Conservation (phyloP, 2,113 vertebrate genomes). For the Otus sunia region DNA sequence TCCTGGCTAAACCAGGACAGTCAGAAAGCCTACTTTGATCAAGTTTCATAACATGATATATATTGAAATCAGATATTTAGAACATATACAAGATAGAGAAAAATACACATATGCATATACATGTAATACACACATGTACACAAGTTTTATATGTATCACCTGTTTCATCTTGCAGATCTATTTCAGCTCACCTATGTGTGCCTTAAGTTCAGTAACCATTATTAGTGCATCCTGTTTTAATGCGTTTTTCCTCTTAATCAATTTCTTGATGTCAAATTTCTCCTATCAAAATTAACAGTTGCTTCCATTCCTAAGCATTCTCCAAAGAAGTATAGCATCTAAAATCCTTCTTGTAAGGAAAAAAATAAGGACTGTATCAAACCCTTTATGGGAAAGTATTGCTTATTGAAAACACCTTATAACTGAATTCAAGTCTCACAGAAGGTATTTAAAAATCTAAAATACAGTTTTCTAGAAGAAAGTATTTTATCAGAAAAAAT, state of each 20-base stretch:
- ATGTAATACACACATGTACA: not conserved
- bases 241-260: not conserved
- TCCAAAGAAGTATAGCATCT: not conserved
- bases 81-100: too few relatives aligned
- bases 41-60: not conserved
- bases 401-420: not conserved
- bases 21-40: not conserved
- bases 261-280: not conserved
- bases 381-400: rapidly evolving
- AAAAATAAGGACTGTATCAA: not conserved
- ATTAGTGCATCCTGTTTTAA: not conserved
- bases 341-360: not conserved
- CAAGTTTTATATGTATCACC: not conserved
- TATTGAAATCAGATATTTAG: too few relatives aligned
- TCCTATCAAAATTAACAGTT: not conserved
- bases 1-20: too few relatives aligned
- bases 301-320: not conserved
- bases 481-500: not conserved
- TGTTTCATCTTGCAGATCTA: not conserved
- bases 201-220: not conserved
- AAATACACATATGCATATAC: not conserved
- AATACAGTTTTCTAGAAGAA: not conserved
- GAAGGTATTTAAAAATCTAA: not conserved
- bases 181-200: rapidly evolving
- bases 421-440: not conserved